Conservation (phyloP, 2,113 vertebrate genomes). For the Barbus barbus region DNA sequence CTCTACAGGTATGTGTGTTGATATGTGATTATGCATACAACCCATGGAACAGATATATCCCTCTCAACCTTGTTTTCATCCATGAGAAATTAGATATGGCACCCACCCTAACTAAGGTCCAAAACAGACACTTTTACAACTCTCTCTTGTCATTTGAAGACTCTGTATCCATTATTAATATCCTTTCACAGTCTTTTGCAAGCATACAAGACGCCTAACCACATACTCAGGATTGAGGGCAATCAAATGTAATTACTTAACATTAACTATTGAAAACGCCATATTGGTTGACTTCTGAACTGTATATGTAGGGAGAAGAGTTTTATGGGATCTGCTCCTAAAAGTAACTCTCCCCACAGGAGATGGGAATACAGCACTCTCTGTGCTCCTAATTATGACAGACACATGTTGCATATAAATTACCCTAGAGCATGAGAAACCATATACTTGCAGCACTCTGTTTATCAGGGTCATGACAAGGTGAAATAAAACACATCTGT, state of each 20-base stretch:
- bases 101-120: neutral
- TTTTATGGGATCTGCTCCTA: no score
- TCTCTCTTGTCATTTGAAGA: neutral
- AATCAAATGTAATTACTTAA: neutral
- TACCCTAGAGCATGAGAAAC: constrained; percentile 9
- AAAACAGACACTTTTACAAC: neutral
- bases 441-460: neutral
- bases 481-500: neutral
- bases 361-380: neutral
- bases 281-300: no score
- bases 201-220: neutral
- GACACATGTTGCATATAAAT: neutral
- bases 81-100: neutral
- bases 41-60: neutral
- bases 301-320: no score
- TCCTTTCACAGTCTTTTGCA: neutral
- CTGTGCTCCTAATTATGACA: neutral
- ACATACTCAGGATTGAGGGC: neutral
- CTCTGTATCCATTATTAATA: constrained; percentile 1
- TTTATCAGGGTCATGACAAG: constrained; percentile 14
- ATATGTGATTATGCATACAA: neutral
- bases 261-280: neutral
- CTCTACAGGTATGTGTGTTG: neutral
- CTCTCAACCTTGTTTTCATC: neutral
- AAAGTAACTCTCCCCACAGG: neutral